Evolutionary conservation across 2,888 invertebrate species (phyloP), one percentile per base, ranked within the genome.

Genomic region (Aproaerema taeniolella): DNA sequence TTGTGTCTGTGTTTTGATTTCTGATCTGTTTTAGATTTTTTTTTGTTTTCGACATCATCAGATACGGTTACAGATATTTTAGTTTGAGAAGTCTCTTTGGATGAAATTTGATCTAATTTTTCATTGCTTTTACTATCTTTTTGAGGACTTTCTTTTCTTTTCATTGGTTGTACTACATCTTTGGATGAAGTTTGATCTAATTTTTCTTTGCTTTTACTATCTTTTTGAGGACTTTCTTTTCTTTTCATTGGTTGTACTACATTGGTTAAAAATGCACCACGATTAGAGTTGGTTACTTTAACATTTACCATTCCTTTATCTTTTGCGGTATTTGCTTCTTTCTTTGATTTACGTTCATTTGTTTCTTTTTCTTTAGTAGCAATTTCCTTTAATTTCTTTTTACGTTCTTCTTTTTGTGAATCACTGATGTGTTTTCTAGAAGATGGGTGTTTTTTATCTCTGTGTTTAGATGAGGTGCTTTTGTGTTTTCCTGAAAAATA

Each of bases 191-290:
- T 38, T 37, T 46, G 10, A 29, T 41, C 44, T 17, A 13, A 4
- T 30, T 26, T 42, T 17, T 47, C 43, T 31, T 46, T 56, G 41
- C 17, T 31, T 45, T 46, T 51, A 38, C 42, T 47, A 26, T 43
- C 8, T 40, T 53, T 56, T 43, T 36, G 37, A 32, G 51, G 46
- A 20, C 46, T 57, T 24, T 51, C 53, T 44, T 65, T 72, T 53
- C 56, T 60, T 42, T 68, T 67, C 15, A 55, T 66, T 39, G 71
- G 64, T 51, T 70, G 68, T 1, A 65, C 60, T 42, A 59, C 40
- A 53, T 81, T 75, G 12, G 74, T 76, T 31, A 91, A 68, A 55
- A 90, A 89, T 26, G 88, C 88, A 0, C 89, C 89, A 17, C 91
- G 80, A 49, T 89, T 89, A 17, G 77, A 75, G 13, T 67, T 51